phyloP scores from a whole-genome alignment of 2,888 invertebrate genomes.

The Megamerina dolium region DNA sequence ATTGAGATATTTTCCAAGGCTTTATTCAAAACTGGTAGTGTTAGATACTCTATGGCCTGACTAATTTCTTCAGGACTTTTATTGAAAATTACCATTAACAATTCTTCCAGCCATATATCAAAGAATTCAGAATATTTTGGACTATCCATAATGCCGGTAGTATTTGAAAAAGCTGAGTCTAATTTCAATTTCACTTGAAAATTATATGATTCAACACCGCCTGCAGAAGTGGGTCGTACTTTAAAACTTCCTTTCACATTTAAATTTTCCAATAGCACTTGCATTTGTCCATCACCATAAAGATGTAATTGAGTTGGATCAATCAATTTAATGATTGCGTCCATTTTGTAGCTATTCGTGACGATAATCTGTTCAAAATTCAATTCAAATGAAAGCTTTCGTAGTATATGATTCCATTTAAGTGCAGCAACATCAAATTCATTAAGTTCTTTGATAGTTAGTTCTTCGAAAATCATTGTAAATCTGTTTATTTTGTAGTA shows the following conservation, averaged over 20 bases:
- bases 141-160: conserved; percentile 32
- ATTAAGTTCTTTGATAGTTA: conserved; percentile 33
- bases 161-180: conserved; percentile 27
- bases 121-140: conserved; percentile 23
- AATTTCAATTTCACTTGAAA: conserved; percentile 31
- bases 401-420: conserved; percentile 29
- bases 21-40: conserved; percentile 27
- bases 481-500: too few species aligned
- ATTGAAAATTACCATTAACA: conserved; percentile 27
- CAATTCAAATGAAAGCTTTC: conserved; percentile 35
- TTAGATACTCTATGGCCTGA: conserved; percentile 24
- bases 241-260: conserved; percentile 33
- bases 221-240: conserved; percentile 26
- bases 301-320: conserved; percentile 20
- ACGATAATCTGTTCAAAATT: conserved; percentile 30
- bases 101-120: conserved; percentile 32
- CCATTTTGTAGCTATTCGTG: conserved; percentile 28
- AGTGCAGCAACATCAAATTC: conserved; percentile 33
- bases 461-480: too few species aligned
- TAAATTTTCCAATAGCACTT: conserved; percentile 27
- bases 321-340: conserved; percentile 21
- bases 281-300: conserved; percentile 30
- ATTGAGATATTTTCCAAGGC: conserved; percentile 27
- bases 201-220: conserved; percentile 24
- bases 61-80: conserved; percentile 31